Conservation (phyloP, 1,140 invertebrate genomes). For the Trichomalopsis sarcophagae region DNA sequence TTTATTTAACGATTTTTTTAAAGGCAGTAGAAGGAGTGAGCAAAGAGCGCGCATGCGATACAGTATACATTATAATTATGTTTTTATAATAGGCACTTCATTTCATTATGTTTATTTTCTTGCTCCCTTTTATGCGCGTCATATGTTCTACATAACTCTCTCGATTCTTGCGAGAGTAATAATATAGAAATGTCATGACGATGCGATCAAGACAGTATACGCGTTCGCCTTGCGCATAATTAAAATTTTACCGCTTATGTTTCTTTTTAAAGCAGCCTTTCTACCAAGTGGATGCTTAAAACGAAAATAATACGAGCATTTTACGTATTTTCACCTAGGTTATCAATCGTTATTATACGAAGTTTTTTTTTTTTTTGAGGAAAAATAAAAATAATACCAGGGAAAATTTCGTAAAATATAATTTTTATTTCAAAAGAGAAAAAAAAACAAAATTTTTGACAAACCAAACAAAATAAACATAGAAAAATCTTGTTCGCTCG, state of each 20-base stretch:
- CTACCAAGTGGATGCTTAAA: too few relatives aligned
- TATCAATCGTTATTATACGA: not conserved
- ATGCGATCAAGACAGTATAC: not conserved
- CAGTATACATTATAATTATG: not conserved
- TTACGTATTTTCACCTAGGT: not conserved
- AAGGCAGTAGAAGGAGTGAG: not conserved
- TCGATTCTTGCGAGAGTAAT: slow-evolving; percentile 27
- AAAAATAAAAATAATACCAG: not conserved
- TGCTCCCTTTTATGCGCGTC: slow-evolving; percentile 13
- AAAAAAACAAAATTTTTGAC: slow-evolving; percentile 37
- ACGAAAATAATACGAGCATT: too few relatives aligned
- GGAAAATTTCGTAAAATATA: slow-evolving; percentile 11
- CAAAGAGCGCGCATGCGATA: not conserved
- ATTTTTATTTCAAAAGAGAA: slow-evolving; percentile 41
- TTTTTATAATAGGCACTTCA: slow-evolving; percentile 16
- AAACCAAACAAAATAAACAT: slow-evolving; percentile 33
- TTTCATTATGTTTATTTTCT: slow-evolving; percentile 7
- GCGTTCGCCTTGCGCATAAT: not conserved
- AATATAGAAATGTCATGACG: not conserved
- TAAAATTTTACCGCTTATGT: too few relatives aligned
- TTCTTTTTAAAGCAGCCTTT: too few relatives aligned
- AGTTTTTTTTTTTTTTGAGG: not conserved
- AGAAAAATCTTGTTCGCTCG: slow-evolving; percentile 3
- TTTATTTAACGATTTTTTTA: not conserved
- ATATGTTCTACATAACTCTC: not conserved